Conservation (phyloP, 64 coral and sea anemone genomes). For the Orbicella faveolata region DNA sequence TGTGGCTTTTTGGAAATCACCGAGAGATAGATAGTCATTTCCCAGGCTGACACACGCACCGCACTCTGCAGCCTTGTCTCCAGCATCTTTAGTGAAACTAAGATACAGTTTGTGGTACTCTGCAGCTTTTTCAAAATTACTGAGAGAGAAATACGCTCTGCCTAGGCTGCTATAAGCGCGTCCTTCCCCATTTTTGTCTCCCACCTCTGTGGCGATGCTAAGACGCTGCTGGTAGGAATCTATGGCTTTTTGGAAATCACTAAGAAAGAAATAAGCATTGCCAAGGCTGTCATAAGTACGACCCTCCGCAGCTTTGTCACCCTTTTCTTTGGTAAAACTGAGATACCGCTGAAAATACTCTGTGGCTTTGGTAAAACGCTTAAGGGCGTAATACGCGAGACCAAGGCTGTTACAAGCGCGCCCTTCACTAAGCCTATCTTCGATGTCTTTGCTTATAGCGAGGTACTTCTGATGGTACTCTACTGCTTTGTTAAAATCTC, state of each 20-base stretch:
- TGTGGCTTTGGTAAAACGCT: neutral
- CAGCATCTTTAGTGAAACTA: neutral
- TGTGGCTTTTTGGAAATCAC: neutral
- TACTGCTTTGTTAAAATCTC: neutral
- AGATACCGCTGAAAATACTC: neutral
- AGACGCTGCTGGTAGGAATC: neutral
- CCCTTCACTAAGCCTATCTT: neutral
- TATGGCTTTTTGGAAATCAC: neutral
- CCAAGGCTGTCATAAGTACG: neutral
- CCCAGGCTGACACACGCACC: neutral
- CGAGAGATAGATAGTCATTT: neutral
- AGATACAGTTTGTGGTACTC: neutral
- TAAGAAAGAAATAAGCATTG: neutral
- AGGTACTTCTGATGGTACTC: neutral
- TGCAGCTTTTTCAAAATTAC: neutral
- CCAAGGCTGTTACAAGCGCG: neutral
- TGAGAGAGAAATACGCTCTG: neutral
- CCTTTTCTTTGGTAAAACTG: neutral
- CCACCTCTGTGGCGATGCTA: neutral
- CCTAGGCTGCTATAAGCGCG: neutral
- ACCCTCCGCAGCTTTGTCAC: neutral
- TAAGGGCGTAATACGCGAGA: neutral
- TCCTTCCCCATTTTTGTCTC: neutral
- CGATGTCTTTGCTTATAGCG: neutral
- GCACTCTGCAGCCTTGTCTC: neutral